Evolutionary conservation across 2,113 vertebrate species (phyloP).

Genomic region (Austrofundulus limnaeus): DNA sequence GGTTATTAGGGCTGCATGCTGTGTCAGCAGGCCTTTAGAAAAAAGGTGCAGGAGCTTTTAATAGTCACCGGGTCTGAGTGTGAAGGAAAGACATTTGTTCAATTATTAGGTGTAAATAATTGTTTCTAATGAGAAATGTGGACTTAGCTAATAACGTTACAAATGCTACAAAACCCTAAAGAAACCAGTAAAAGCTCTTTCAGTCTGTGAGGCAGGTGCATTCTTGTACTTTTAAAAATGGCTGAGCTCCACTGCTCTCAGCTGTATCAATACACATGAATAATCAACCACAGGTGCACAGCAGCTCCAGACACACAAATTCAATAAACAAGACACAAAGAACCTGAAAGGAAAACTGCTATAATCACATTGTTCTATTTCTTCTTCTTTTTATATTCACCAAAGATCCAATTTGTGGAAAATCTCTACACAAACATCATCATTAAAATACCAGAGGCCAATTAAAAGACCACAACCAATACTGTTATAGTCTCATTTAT

Average conservation of each 20-base stretch:
- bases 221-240: slow-evolving; percentile 55
- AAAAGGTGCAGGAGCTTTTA: slow-evolving; percentile 15
- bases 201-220: slow-evolving; percentile 48
- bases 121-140: slow-evolving; percentile 30
- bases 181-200: not conserved
- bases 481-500: not conserved
- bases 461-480: not conserved
- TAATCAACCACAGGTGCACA: slow-evolving; percentile 61
- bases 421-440: not conserved
- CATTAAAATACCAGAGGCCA: not conserved
- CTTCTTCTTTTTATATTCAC: not conserved
- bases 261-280: slow-evolving; percentile 67
- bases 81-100: not conserved
- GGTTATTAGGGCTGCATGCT: slow-evolving; percentile 34
- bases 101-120: slow-evolving; percentile 13
- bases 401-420: not conserved
- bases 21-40: slow-evolving; percentile 32
- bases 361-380: not conserved
- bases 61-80: slow-evolving; percentile 30
- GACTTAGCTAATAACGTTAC: slow-evolving; percentile 18
- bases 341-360: slow-evolving; percentile 4
- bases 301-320: slow-evolving; percentile 31
- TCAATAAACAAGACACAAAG: not conserved
- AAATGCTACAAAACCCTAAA: not conserved
- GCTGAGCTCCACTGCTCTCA: slow-evolving; percentile 44